Evolutionary conservation across 2,888 invertebrate species (phyloP), one percentile per base, ranked within the genome.

Genomic region (Pardosa pseudoannulata): DNA sequence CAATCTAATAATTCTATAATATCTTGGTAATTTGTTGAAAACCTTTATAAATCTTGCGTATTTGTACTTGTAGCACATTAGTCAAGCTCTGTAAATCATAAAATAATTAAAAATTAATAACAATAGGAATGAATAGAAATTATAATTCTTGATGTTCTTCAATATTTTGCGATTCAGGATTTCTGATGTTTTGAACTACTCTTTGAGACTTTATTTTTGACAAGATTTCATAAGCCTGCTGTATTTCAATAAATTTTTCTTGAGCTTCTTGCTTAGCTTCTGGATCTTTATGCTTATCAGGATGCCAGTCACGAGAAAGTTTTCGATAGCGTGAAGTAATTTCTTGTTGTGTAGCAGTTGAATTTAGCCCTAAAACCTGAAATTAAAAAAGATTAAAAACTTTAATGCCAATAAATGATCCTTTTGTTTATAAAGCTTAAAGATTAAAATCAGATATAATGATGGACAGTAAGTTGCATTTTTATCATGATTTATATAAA

Each of bases 161-260:
- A 23, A 23, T 23, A 19, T 56, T 23, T 5, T 56, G 1, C 3
- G 7, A n/a, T 16, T 39, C 65, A 16, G 39, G 71, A 27, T 64
- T 36, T 46, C 32, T 78, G 6, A 79, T 62, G 70, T 88, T 88
- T 78, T 76, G 86, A 16, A 72, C 71, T 31, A 88, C 23, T 31
- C 88, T 32, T 28, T 76, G 64, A 9, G 82, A 75, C 68, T 88
- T 88, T n/a, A 87, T 87, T 50, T 83, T 62, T 5, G 87, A 87
- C 16, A 89, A 75, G 16, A 96, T 95, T 91, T 96, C 97, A 91
- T 97, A 98, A 0, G 98, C 97, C 91, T 96, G 95, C 90, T 97
- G 97, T 88, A 98, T 96, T 90, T 97, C 96, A 93, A 98, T 96
- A 91, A 98, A 98, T 75, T 94, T 94, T 89, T 96, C 95, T 90